These are phyloP conservation scores for Drosophila pseudotalamancana DNA, from an alignment of 2,888 invertebrate genomes.

Conservation along the genomic window DNA sequence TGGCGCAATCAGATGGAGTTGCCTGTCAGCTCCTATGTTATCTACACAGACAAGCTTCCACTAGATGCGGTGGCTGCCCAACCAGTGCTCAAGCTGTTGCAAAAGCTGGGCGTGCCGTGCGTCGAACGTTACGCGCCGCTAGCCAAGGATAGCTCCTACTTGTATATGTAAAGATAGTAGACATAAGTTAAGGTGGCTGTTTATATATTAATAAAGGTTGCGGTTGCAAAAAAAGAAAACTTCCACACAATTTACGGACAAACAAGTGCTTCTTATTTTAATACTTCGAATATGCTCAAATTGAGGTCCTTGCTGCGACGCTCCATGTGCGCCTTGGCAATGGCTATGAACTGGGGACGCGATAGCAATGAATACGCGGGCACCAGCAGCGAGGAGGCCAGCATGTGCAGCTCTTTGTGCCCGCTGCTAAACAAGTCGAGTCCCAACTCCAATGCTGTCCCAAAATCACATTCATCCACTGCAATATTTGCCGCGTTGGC, in stretches of 20 bases:
- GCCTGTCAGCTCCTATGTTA: constrained; percentile 73
- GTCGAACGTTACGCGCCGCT: constrained; percentile 71
- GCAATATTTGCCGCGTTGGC: constrained; percentile 90
- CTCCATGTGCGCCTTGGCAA: constrained; percentile 90
- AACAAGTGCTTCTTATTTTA: constrained; percentile 28
- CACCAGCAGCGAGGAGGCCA: constrained; percentile 87
- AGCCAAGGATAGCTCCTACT: constrained; percentile 75
- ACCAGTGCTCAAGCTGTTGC: constrained; percentile 79
- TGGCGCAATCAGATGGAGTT: constrained; percentile 77
- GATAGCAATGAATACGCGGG: constrained; percentile 91
- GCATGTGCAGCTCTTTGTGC: constrained; percentile 88
- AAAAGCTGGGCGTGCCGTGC: constrained; percentile 70
- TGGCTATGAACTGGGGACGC: constrained; percentile 89
- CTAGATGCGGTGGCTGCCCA: constrained; percentile 77
- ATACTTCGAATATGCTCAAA: constrained; percentile 84
- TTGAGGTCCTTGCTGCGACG: constrained; percentile 87
- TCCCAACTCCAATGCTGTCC: constrained; percentile 95
- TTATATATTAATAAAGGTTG: constrained; percentile 42
- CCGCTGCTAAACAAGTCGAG: constrained; percentile 93
- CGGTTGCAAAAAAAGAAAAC: constrained; percentile 20
- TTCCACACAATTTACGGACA: constrained; percentile 13
- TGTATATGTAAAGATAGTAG: constrained; percentile 69
- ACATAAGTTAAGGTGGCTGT: constrained; percentile 13
- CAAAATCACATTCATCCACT: constrained; percentile 97
- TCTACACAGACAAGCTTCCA: constrained; percentile 81